These are phyloP conservation scores for Ceriagrion tenellum DNA, from an alignment of 2,888 invertebrate genomes.

Conservation along the genomic window DNA sequence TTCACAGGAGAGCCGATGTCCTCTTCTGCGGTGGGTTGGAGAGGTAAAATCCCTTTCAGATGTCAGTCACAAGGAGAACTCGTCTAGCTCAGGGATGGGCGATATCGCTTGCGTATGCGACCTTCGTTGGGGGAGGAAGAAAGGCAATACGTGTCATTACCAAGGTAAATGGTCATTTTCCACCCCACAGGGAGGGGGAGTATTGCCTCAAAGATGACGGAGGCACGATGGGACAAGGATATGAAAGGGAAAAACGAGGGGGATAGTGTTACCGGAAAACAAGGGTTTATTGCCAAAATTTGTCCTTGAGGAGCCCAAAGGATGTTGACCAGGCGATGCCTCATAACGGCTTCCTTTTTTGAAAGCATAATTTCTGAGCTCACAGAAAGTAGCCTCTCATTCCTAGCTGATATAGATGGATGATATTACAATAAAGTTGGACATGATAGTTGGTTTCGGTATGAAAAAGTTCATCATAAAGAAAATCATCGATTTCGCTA, in stretches of 20 bases:
- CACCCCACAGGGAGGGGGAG: background rate
- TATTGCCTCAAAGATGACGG: background rate
- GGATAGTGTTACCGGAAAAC: background rate
- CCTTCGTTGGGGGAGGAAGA: background rate
- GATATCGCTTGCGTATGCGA: slow-evolving; percentile 52
- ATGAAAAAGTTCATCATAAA: no score
- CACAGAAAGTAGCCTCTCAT: no score
- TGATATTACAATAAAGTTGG: no score
- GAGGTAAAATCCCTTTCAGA: background rate
- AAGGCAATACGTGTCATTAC: slow-evolving; percentile 50
- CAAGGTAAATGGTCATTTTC: background rate
- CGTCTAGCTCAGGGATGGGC: background rate
- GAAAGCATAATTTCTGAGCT: no score
- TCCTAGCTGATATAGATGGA: no score
- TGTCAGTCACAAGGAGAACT: background rate
- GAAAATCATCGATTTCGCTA: no score
- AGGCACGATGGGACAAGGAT: background rate
- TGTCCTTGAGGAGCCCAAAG: background rate
- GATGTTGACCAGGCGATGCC: background rate
- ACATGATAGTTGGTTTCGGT: no score
- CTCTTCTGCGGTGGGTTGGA: slow-evolving; percentile 3
- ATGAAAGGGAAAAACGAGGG: background rate
- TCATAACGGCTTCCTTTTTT: background rate
- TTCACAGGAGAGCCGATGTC: slow-evolving; percentile 24
- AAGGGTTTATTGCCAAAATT: background rate